phyloP scores from a whole-genome alignment of 2,797 vertebrate species.

The Brachyalestes nurse region DNA sequence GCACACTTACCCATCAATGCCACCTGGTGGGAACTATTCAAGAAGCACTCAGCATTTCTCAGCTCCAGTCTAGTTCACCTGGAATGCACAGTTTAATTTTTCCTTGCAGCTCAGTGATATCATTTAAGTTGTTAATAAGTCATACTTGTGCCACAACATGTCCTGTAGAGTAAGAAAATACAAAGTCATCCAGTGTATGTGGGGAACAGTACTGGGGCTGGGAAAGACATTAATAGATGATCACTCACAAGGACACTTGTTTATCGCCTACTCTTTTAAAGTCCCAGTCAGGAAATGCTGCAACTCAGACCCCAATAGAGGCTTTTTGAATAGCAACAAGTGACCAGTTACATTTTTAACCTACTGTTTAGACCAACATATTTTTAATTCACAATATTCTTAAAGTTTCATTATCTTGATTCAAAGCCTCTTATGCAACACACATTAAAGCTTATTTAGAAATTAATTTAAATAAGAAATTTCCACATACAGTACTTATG shows the following conservation, averaged over 20 bases:
- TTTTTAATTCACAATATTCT: background rate
- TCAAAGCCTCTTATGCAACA: background rate
- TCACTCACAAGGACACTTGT: background rate
- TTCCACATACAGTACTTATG: background rate
- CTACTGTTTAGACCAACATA: background rate
- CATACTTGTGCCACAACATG: background rate
- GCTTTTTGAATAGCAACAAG: background rate
- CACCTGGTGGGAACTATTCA: constrained; percentile 26
- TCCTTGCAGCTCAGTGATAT: background rate
- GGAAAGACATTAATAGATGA: background rate
- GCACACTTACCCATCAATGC: background rate
- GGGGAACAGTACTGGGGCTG: background rate
- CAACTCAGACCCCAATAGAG: background rate
- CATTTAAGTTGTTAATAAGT: background rate
- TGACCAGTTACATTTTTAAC: background rate
- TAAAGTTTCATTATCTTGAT: background rate
- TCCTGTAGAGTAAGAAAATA: background rate
- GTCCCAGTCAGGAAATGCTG: background rate
- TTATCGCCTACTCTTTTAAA: background rate
- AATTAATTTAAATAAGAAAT: background rate
- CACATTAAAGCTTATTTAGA: background rate
- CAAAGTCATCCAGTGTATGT: background rate
- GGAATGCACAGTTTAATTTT: background rate
- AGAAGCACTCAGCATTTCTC: background rate
- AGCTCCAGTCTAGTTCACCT: background rate